These are phyloP conservation scores for Caenorhabditis brenneri DNA, from an alignment of 1,140 invertebrate species.

Conservation along the genomic window DNA sequence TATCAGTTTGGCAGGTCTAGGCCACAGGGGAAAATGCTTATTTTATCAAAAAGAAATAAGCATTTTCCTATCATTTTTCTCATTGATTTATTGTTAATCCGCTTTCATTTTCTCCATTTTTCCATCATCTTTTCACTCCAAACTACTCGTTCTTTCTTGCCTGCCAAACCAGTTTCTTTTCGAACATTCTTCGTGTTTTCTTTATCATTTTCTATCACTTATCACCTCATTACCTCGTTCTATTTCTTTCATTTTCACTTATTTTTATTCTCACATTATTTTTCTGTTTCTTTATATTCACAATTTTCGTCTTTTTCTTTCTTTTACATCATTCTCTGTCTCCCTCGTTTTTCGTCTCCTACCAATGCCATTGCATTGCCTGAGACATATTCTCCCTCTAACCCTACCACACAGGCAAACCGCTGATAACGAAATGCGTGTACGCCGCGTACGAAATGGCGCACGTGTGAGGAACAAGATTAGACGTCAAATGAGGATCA, in stretches of 20 bases:
- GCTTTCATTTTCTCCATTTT: not conserved
- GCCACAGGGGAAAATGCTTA: not conserved
- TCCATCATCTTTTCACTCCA: not conserved
- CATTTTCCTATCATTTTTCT: not conserved
- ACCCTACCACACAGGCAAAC: conserved; percentile 58
- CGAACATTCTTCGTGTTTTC: not conserved
- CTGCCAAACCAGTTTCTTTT: conserved; percentile 22
- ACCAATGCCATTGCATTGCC: not conserved
- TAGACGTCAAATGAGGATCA: too few relatives aligned
- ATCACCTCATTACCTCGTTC: conserved; percentile 7
- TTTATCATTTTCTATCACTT: conserved; percentile 9
- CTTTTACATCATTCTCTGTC: not conserved
- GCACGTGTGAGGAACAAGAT: too few relatives aligned
- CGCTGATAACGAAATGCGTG: too few relatives aligned
- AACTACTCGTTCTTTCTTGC: not conserved
- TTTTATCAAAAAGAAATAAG: not conserved
- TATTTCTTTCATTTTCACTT: not conserved
- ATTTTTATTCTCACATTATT: not conserved
- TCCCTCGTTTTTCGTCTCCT: not conserved
- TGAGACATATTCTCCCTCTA: not conserved
- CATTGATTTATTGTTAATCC: not conserved
- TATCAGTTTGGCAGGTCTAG: not conserved
- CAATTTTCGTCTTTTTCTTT: not conserved
- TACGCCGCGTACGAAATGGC: too few relatives aligned
- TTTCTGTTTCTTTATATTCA: not conserved